Percentiles rank a stretch among this genome's conserved stretches.
Conservation (phyloP, 2,797 vertebrate species). For the Lutjanus campechanus region DNA sequence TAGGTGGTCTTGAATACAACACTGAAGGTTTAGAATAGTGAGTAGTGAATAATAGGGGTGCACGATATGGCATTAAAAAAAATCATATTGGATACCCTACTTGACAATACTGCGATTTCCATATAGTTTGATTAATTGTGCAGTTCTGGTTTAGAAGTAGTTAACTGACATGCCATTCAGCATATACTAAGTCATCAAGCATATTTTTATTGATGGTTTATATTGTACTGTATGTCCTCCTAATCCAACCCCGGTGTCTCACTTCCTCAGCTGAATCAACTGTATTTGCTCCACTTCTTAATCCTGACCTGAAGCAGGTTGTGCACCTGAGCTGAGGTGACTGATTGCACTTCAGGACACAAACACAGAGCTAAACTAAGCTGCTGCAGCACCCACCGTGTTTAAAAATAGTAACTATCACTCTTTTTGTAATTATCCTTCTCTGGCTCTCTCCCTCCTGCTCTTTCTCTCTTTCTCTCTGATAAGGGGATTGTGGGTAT, state of each 20-base stretch:
- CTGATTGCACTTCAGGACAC: constrained; percentile 43
- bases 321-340: constrained; percentile 42
- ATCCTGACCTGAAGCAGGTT: constrained; percentile 35
- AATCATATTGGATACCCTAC: no score
- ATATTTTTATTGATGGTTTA: not conserved
- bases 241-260: not conserved
- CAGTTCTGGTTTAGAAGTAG: not conserved
- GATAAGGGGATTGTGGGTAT: constrained; percentile 54
- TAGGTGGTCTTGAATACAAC: no score
- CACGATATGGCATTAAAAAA: no score
- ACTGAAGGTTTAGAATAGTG: no score
- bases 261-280: constrained; percentile 17
- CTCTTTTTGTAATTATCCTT: constrained; percentile 41
- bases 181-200: not conserved
- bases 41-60: no score
- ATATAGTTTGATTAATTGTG: no score
- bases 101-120: no score
- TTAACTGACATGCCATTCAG: not conserved
- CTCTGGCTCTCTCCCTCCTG: constrained; percentile 8
- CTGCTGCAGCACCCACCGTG: constrained; percentile 16
- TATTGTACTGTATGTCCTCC: not conserved
- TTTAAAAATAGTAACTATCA: constrained; percentile 63
- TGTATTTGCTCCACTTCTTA: constrained; percentile 17
- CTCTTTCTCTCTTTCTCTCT: constrained; percentile 26
- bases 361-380: constrained; percentile 40